Base-by-base conservation (phyloP, 2,888 invertebrate species). In the Orthosia gothica region DNA sequence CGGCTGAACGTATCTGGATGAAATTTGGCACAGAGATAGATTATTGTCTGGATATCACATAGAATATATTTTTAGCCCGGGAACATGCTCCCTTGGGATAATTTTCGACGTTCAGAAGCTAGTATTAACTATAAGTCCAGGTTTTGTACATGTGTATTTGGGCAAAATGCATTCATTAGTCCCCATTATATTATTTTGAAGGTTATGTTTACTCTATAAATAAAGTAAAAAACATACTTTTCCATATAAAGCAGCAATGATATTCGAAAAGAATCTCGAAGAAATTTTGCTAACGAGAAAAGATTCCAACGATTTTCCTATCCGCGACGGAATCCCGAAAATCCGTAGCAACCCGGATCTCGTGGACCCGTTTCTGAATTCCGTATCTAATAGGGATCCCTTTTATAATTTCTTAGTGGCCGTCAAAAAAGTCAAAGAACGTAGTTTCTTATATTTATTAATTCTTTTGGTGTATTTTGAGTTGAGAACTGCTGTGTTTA, bases 291-390 rank as follows among this genome's bases (percentile, higher is more conserved):
- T 76, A 74, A 76, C 62, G 65, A 73, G 65, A 70, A 73, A 59
- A 79, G 61, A 79, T 79, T 75, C 62, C 66, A 57, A 57, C 71
- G 45, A 70, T 74, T 57, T 58, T 66, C 45, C 47, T 70, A 65
- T 74, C 54, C 57, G 32, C 64, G 59, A 52, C 47, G 87, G 87
- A 76, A 87, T 87, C 64, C 54, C 20, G 62, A 84, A 76, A 87
- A 78, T 84, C 58, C 62, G 58, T 57, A 70, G 73, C 61, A 70
- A 78, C 63, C 70, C 68, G 72, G 75, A 68, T 70, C 81, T 70
- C 18, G 40, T 23, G 61, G 61, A 59, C 59, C 67, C 58, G 58
- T 67, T 67, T 64, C 66, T 54, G 68, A 61, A 85, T 86, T 76
- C 76, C 78, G 50, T 45, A 70, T 67, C 76, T 81, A 84, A 66